phyloP scores from a whole-genome alignment of 2,888 invertebrate genomes.

The Harmothoe impar region DNA sequence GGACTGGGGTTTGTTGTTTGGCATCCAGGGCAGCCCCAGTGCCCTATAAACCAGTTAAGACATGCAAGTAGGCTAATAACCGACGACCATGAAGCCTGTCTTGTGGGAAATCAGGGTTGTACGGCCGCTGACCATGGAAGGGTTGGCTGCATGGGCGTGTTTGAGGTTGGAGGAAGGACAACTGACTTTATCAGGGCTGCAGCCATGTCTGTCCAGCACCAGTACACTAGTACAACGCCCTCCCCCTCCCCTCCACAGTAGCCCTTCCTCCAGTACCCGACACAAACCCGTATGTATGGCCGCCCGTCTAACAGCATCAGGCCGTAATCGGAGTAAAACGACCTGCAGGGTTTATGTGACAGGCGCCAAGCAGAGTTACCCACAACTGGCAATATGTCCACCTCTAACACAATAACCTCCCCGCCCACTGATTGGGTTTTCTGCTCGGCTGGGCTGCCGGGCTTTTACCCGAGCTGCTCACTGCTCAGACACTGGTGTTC shows the following conservation, averaged over 20 bases:
- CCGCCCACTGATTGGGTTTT: neutral
- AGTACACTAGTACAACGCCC: neutral
- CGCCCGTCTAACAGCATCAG: neutral
- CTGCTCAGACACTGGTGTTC: neutral
- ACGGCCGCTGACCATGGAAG: neutral
- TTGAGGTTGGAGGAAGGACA: neutral
- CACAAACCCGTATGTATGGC: neutral
- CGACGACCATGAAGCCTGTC: neutral
- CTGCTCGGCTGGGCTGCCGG: neutral
- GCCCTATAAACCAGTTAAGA: constrained; percentile 1
- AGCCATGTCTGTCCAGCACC: neutral
- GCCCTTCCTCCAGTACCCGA: neutral
- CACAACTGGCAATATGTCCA: constrained; percentile 23
- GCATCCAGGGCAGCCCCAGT: neutral
- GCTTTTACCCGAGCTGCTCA: too few species aligned
- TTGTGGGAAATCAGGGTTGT: constrained; percentile 17
- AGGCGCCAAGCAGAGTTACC: neutral
- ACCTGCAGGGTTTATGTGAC: constrained; percentile 6
- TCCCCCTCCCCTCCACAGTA: neutral
- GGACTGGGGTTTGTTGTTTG: neutral
- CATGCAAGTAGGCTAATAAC: constrained; percentile 38
- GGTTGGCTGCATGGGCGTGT: neutral
- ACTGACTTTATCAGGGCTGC: neutral
- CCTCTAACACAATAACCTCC: constrained; percentile 9
- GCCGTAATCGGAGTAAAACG: neutral